A percentile compares a stretch with the other conserved stretches of the same genome.
Conservation (phyloP, 1,140 invertebrate species). For the Andrena cerasifolii region DNA sequence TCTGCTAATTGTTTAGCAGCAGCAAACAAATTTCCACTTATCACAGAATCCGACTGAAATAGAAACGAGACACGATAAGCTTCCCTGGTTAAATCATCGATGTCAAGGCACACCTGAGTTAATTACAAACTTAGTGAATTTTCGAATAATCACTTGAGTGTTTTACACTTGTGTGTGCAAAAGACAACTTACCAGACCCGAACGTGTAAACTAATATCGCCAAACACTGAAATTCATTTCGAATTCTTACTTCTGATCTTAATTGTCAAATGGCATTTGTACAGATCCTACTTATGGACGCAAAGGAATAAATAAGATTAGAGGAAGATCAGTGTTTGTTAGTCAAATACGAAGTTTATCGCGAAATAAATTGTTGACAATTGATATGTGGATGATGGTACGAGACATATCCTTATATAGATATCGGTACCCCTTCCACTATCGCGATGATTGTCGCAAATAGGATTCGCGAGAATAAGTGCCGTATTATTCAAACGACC, state of each 20-base stretch:
- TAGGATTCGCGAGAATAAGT: background rate
- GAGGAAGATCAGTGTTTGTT: background rate
- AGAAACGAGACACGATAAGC: background rate
- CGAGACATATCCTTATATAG: slow-evolving; percentile 49
- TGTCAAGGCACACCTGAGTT: too few species aligned
- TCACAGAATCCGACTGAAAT: slow-evolving; percentile 66
- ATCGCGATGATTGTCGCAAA: background rate
- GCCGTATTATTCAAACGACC: background rate
- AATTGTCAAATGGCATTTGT: background rate
- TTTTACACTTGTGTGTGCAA: too few species aligned
- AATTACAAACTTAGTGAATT: too few species aligned
- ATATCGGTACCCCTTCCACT: slow-evolving; percentile 31
- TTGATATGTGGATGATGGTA: slow-evolving; percentile 1
- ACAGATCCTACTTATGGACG: background rate
- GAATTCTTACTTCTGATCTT: background rate
- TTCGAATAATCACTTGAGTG: too few species aligned
- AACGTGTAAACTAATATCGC: background rate
- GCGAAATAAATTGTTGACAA: slow-evolving; percentile 7
- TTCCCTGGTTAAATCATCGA: background rate
- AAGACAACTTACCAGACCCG: too few species aligned
- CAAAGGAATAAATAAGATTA: background rate
- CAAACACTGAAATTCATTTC: background rate
- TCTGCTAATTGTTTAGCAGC: slow-evolving; percentile 76
- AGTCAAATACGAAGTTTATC: background rate
- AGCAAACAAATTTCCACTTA: slow-evolving; percentile 66